Conservation (phyloP, 2,797 vertebrate genomes). For the Antrozous pallidus region DNA sequence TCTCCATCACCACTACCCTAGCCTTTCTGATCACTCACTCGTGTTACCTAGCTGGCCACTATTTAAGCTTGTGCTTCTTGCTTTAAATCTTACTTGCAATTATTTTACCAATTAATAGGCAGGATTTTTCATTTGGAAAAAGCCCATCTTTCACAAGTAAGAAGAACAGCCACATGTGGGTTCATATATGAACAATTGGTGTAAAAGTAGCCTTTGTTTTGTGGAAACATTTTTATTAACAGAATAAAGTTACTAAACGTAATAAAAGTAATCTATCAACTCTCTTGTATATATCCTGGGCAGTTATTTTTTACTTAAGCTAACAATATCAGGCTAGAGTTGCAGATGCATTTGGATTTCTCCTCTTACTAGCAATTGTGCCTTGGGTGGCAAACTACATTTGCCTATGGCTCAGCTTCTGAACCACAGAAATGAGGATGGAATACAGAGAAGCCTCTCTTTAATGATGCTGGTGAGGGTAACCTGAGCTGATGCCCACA, state of each 20-base stretch:
- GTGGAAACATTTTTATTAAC: background rate
- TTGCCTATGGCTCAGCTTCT: background rate
- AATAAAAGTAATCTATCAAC: background rate
- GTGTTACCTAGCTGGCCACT: background rate
- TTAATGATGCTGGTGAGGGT: background rate
- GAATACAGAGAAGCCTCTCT: background rate
- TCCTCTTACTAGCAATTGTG: background rate
- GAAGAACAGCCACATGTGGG: background rate
- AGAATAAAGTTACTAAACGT: background rate
- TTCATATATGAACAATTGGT: background rate
- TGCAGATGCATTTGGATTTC: background rate
- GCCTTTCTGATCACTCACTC: background rate
- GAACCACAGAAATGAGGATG: background rate
- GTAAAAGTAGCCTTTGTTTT: background rate
- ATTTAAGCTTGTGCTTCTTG: background rate
- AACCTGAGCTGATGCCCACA: background rate
- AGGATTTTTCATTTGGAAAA: conserved; percentile 1
- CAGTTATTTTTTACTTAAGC: background rate
- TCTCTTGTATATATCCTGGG: background rate
- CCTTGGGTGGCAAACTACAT: background rate
- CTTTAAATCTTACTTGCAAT: background rate
- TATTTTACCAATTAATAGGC: background rate
- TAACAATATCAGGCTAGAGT: background rate
- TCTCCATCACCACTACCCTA: background rate
- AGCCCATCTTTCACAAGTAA: background rate